Base-by-base conservation (phyloP, 2,888 invertebrate genomes). In the Tuta absoluta region DNA sequence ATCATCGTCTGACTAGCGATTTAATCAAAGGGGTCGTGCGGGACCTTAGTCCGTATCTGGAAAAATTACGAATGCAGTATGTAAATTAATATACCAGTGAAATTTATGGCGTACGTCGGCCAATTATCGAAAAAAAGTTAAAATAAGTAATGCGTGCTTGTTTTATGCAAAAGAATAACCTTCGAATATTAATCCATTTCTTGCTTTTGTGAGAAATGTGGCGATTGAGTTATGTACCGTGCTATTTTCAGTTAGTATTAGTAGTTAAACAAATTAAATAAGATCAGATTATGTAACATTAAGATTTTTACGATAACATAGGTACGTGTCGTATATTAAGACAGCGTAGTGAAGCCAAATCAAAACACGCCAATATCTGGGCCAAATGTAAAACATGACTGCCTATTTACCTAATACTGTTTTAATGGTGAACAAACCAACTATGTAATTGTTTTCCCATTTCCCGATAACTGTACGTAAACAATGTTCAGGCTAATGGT, bases 381-480 rank as follows among this genome's bases (percentile, higher is more conserved):
- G 65, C 65, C 67, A 67, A 67, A 41, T 17, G 14, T 8, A 38
- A 38, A 58, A 58, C 28, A 63, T 63, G 62, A 66, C 59, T 62
- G 64, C 62, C 64, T 19, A 28, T 53, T 45, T 59, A 59, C 0
- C 21, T 28, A 28, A 4, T 4, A 28, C 53, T 37, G 57, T 1
- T 58, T 38, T 58, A 58, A 14, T 58, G 21, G 33, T n/a, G 5
- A 17, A n/a, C 10, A 12, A 28, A 38, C 21, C 8, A 38, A 12
- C 21, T 58, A 33, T 5, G 12, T 19, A 28, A 33, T 56, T 33
- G 56, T 33, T 33, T 56, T 56, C n/a, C 33, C 17, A 3, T 56
- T 56, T 56, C 33, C 28, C n/a, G 45, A 17, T 45, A 45, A n/a
- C 2, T n/a, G 17, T 45, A 45, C n/a, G 17, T 45, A 17, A 45